Percentiles rank a stretch among this genome's conserved stretches.
phyloP scores from a whole-genome alignment of 2,797 vertebrate genomes.

The Danio aesculapii region DNA sequence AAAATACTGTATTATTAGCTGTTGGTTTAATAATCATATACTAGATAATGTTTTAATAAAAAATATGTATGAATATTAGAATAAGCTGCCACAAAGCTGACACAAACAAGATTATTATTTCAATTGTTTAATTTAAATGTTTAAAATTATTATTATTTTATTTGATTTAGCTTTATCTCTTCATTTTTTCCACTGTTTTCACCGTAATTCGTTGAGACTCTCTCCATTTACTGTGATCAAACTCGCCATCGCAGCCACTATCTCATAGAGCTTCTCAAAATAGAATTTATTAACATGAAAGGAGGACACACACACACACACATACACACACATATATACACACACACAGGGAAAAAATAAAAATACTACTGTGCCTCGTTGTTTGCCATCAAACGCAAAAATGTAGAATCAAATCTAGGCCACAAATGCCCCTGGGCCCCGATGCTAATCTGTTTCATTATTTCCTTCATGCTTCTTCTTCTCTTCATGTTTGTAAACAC shows the following conservation, averaged over 20 bases:
- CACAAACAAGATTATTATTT: no score
- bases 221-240: conserved; percentile 44
- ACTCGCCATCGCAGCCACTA: conserved; percentile 39
- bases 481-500: conserved; percentile 78
- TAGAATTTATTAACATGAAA: conserved; percentile 54
- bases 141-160: no score
- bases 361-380: conserved; percentile 55
- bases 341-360: no score
- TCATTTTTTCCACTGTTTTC: conserved; percentile 21
- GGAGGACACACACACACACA: background rate
- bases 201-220: conserved; percentile 8
- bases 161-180: conserved; percentile 58
- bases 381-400: conserved; percentile 69
- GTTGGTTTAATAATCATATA: no score
- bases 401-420: conserved; percentile 73
- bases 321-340: no score
- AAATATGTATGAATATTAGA: no score
- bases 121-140: no score
- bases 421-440: conserved; percentile 76
- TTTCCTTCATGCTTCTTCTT: conserved; percentile 58
- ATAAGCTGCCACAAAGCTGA: no score
- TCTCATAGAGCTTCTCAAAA: conserved; percentile 52
- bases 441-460: conserved; percentile 84
- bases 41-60: no score
- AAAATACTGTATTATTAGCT: no score